These are phyloP conservation scores for Argyresthia albistria DNA, from an alignment of 2,888 invertebrate species.

Conservation along the genomic window DNA sequence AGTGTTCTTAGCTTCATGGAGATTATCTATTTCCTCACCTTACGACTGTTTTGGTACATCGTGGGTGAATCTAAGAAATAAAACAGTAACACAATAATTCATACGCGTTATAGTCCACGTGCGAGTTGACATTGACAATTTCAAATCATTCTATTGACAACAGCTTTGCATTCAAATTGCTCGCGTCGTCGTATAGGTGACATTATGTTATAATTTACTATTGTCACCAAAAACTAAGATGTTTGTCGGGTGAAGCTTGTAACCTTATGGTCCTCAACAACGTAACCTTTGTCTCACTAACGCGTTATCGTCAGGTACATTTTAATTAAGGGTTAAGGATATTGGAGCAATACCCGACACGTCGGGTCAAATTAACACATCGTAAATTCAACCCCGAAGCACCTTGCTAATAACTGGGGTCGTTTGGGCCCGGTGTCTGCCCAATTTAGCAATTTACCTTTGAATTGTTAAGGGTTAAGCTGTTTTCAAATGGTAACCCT, in stretches of 20 bases:
- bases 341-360: slow-evolving; percentile 41
- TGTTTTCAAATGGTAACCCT: not conserved
- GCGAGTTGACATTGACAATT: too few species aligned
- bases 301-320: slow-evolving; percentile 52
- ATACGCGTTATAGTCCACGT: too few species aligned
- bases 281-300: slow-evolving; percentile 13
- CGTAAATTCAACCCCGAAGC: slow-evolving; percentile 64
- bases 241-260: too few species aligned
- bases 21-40: slow-evolving; percentile 78
- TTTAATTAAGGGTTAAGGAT: slow-evolving; percentile 46
- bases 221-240: too few species aligned
- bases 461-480: slow-evolving; percentile 22
- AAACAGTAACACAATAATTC: not conserved
- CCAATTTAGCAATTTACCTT: slow-evolving; percentile 26
- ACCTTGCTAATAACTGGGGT: slow-evolving; percentile 68
- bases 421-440: slow-evolving; percentile 32
- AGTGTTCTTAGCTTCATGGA: slow-evolving; percentile 84
- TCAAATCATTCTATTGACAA: too few species aligned
- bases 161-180: too few species aligned
- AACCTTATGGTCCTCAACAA: too few species aligned
- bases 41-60: slow-evolving; percentile 75
- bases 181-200: too few species aligned
- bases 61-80: slow-evolving; percentile 8
- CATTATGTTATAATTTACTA: too few species aligned
- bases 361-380: slow-evolving; percentile 60